Evolutionary conservation across 2,888 invertebrate genomes (phyloP).

Genomic region (Eupithecia exiguata): DNA sequence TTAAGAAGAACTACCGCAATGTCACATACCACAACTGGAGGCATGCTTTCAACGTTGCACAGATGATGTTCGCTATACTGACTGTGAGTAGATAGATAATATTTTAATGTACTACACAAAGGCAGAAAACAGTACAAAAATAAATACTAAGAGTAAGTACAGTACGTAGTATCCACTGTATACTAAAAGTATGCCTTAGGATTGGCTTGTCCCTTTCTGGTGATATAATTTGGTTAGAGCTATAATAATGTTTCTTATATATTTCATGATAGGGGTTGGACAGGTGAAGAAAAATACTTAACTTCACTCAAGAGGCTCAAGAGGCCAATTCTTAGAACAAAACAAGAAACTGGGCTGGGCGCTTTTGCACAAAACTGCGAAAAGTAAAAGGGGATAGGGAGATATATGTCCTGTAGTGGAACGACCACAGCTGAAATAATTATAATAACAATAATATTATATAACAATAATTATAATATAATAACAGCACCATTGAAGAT

Average conservation of each 20-base stretch:
- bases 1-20: slow-evolving; percentile 97
- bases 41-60: slow-evolving; percentile 98
- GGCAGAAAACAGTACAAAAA: too few species aligned
- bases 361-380: background rate
- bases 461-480: too few species aligned
- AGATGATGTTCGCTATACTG: slow-evolving; percentile 98
- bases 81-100: slow-evolving; percentile 87
- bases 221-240: background rate
- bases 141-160: too few species aligned
- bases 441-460: background rate
- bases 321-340: too few species aligned
- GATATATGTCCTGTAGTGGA: background rate
- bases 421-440: background rate
- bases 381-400: background rate
- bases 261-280: too few species aligned
- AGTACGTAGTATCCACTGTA: slow-evolving; percentile 57
- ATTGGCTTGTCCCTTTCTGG: background rate
- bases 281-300: too few species aligned
- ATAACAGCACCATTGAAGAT: too few species aligned
- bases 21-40: slow-evolving; percentile 98
- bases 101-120: too few species aligned
- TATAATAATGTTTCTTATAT: too few species aligned
- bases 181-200: background rate
- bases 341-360: too few species aligned
- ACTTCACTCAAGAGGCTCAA: too few species aligned